Evolutionary conservation across 2,797 vertebrate species (phyloP), one percentile per base, ranked within the genome.

Genomic region (Fringilla coelebs): DNA sequence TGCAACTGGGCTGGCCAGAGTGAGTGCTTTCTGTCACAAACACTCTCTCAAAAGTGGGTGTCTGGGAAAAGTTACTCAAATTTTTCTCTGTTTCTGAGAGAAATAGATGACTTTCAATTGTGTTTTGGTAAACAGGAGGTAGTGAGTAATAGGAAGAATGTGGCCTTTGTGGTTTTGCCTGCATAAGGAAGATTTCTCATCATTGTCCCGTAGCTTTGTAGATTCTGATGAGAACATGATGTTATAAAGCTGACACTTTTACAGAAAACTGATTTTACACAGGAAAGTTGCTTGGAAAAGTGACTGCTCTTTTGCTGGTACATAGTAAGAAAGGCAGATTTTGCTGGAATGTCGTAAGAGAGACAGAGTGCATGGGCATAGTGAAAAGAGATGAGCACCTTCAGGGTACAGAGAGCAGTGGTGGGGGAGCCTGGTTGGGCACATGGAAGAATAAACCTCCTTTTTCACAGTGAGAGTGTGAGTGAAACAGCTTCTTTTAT

Each of bases 111-210:
- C 90, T 93, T 94, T 90, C 71, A 74, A 6, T 61, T 77, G 58
- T 80, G 34, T 83, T 92, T 90, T 70, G 43, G 82, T 94, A 96
- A 96, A 93, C 81, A 95, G 89, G 88, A 96, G 93, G 65, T 57
- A 36, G 41, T 92, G 90, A 95, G n/a, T 91, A 91, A 80, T 21
- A 58, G 57, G 55, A 76, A 91, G 80, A 92, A 88, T 73, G 52
- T 75, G 80, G 54, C 71, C 85, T 78, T 85, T 89, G 72, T 88
- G 73, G 45, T 76, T 88, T 62, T 92, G 48, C 55, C 65, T 92
- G 18, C 49, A 11, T 66, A 36, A 48, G 58, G 40, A 79, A 66
- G 73, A 51, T 77, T 67, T 84, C 43, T 93, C 25, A n/a, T 65
- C 54, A 4, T 78, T 87, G 34, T 79, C 62, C 57, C 29, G 4